A percentile compares a stretch with the other conserved stretches of the same genome.
These are phyloP conservation scores for Orthosia gracilis DNA, from an alignment of 2,888 invertebrate genomes.

Conservation along the genomic window DNA sequence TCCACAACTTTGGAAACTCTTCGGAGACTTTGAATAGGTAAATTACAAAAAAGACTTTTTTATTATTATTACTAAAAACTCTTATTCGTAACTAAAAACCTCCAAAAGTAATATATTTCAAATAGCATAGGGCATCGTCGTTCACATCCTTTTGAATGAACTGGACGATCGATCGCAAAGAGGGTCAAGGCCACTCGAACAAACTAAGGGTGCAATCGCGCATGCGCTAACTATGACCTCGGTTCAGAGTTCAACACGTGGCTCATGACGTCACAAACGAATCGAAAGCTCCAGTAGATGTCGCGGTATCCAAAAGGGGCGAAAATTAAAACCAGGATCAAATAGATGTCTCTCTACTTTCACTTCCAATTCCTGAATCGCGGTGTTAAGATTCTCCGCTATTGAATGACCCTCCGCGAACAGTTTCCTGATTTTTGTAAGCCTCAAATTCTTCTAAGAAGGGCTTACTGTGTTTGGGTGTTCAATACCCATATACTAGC, in stretches of 20 bases:
- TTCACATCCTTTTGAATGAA: background rate
- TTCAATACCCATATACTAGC: conserved; percentile 41
- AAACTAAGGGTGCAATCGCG: background rate
- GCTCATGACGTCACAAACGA: conserved; percentile 1
- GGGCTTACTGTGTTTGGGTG: conserved; percentile 66
- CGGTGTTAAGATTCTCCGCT: conserved; percentile 35
- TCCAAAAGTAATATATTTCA: conserved; percentile 6
- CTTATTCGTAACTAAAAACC: background rate
- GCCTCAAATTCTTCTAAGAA: background rate
- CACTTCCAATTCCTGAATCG: conserved; percentile 35
- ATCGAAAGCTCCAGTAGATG: conserved; percentile 15
- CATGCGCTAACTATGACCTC: conserved; percentile 14
- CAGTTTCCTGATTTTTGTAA: background rate
- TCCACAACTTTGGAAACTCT: too few relatives aligned
- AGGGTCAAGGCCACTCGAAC: conserved; percentile 28
- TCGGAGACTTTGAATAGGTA: background rate
- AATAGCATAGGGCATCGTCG: background rate
- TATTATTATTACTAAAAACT: background rate
- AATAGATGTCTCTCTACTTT: conserved; percentile 54
- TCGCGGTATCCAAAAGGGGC: background rate
- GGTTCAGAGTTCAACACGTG: conserved; percentile 22
- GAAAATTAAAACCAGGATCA: background rate
- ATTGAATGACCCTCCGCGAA: conserved; percentile 34
- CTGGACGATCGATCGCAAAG: background rate
- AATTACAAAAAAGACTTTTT: background rate